Evolutionary conservation across 2,797 vertebrate species (phyloP), one percentile per base, ranked within the genome.

Genomic region (Gastrophryne carolinensis): DNA sequence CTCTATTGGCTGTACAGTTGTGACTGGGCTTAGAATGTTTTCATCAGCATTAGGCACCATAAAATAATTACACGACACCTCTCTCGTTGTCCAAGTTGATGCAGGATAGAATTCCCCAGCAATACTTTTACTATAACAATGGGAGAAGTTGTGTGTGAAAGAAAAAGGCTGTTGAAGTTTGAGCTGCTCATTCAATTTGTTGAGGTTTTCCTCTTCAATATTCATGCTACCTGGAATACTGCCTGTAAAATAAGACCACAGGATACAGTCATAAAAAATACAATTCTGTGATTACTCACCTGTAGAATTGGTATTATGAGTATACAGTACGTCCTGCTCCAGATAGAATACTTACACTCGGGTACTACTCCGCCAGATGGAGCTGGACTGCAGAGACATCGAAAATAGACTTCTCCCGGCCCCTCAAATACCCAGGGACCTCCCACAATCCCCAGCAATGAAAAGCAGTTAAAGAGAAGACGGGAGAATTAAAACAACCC

Each of bases 61-160:
- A 66, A 72, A 66, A 30, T 68, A 39, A 26, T 56, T 72, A 3
- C 37, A 8, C 9, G 75, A 49, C 12, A 63, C 10, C 8, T 60
- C 65, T 65, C 41, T 58, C 29, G 52, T n/a, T 52, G 60, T 66
- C 75, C 75, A 78, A 39, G 66, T 72, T 29, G 75, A 50, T 15
- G 62, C 23, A 13, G 75, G 62, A 47, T 57, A 71, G 3, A 65
- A 19, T 23, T 66, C 75, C 3, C 30, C 53, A 37, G 37, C 66
- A 23, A 60, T 21, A 50, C 53, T 29, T 17, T 58, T 37, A 39
- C 3, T 52, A 10, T 66, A 78, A 66, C 53, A 57, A n/a, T 78
- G 68, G 5, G 75, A 72, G 8, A 65, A 17, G n/a, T 29, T 32
- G 23, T 78, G 58, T 12, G 54, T 60, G 50, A 49, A 34, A 17